A percentile compares a stretch with the other conserved stretches of the same genome.
These are phyloP conservation scores for Nothocercus nigrocapillus DNA, from an alignment of 2,113 vertebrate species.

Conservation along the genomic window DNA sequence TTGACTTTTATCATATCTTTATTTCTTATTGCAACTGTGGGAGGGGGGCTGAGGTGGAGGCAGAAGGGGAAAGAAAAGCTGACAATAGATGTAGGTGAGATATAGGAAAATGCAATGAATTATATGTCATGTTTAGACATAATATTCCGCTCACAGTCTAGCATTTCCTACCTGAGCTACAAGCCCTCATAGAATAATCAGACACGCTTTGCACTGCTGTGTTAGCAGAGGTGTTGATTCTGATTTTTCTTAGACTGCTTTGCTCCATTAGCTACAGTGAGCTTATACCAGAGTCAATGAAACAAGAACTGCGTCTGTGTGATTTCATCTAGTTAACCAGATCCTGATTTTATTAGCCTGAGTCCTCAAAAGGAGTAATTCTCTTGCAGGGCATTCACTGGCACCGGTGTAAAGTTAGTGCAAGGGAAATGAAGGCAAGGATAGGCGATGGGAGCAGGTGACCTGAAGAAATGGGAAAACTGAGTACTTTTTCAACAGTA, in stretches of 20 bases:
- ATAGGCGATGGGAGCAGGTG: neutral
- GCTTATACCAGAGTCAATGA: neutral
- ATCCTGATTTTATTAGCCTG: constrained; percentile 14
- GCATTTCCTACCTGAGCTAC: neutral
- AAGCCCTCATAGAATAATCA: constrained; percentile 37
- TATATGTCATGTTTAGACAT: constrained; percentile 50
- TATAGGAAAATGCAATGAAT: constrained; percentile 7
- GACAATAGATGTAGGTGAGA: neutral
- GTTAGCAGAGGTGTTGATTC: neutral
- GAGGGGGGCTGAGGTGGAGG: neutral
- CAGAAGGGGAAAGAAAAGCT: neutral
- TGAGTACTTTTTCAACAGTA: constrained; percentile 17
- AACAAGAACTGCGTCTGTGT: neutral
- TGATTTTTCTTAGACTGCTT: neutral
- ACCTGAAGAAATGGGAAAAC: constrained; percentile 33
- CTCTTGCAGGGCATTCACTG: neutral
- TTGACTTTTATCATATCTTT: constrained; percentile 50
- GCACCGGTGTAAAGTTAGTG: neutral
- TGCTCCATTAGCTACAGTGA: neutral
- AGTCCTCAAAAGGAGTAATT: neutral
- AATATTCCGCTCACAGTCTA: neutral
- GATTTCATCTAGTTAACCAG: constrained; percentile 13
- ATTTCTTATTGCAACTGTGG: neutral
- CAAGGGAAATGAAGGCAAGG: neutral
- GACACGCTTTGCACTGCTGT: neutral